Evolutionary conservation across 2,113 vertebrate species (phyloP).

Genomic region (Lepus timidus): DNA sequence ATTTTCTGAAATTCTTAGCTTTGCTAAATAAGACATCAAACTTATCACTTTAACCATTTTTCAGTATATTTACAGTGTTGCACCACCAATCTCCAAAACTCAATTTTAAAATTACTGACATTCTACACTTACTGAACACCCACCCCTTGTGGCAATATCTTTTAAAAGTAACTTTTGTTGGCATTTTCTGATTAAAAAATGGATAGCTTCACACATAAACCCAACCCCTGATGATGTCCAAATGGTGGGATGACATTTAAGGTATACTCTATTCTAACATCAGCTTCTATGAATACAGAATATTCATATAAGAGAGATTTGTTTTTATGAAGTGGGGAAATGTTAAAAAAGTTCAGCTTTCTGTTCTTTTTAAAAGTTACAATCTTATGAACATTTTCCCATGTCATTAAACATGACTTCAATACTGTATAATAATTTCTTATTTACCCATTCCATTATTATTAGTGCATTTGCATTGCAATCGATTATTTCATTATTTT

Average conservation of each 20-base stretch:
- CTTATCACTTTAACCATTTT: not conserved
- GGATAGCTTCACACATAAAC: not conserved
- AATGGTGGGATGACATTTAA: not conserved
- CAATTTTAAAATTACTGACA: not conserved
- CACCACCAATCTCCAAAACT: not conserved
- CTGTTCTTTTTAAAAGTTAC: not conserved
- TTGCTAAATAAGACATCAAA: not conserved
- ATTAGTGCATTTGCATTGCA: conserved; percentile 4
- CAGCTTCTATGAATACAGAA: not conserved
- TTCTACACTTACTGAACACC: not conserved
- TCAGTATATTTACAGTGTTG: not conserved
- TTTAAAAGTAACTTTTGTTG: not conserved
- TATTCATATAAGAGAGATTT: not conserved
- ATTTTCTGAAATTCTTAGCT: not conserved
- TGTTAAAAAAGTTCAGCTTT: not conserved
- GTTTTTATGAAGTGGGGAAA: conserved; percentile 31
- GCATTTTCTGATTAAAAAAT: conserved; percentile 14
- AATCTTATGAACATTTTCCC: not conserved
- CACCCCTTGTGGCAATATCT: not conserved
- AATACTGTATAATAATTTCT: not conserved
- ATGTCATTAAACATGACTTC: conserved; percentile 1
- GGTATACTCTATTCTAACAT: not conserved
- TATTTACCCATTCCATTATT: not conserved
- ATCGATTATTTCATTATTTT: not conserved
- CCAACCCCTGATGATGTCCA: not conserved